Evolutionary conservation across 1,140 invertebrate genomes (phyloP), one percentile per base, ranked within the genome.

Genomic region (Physella acuta): DNA sequence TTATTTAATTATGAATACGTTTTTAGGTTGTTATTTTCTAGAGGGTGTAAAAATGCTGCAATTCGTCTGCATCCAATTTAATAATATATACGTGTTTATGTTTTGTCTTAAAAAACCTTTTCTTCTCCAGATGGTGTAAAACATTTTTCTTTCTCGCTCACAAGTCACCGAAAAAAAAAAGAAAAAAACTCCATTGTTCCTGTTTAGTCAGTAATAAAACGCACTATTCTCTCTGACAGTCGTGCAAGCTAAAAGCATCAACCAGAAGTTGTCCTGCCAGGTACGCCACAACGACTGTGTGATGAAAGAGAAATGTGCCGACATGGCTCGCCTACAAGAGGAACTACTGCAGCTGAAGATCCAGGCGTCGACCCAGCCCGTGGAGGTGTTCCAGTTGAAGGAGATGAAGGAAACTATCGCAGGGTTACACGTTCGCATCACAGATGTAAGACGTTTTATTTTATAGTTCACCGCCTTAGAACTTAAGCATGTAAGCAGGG

Each of bases 281-380:
- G 36, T n/a, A 8, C 56, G 36, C 0, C 56, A 58, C 24, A 30
- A 58, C 20, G 5, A 34, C 1, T 58, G 56, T 58, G 17, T 20
- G 56, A 58, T 58, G 56, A 58, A 8, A 17, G 56, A 58, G 5
- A 58, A 58, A n/a, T 34, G 30, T 34, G 33, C 31, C 33, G 56
- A 58, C 30, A 34, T 58, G 14, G 24, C 8, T 33, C 33, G 31
- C 20, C 56, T 58, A 4, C 56, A 34, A 20, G 30, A 58, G 16
- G 31, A 34, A 1, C 17, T 58, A 3, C 56, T 58, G 14, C 16
- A 58, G 28, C 8, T 34, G 1, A 58, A 20, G 31, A n/a, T 58
- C 4, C 17, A 34, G 56, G 20, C 16, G 3, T 33, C 56, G 1
- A 1, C 56, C 2, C 56, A 33, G 2, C 31, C 56, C 20, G 30